Percentiles rank a stretch among this genome's conserved stretches.
phyloP scores from a whole-genome alignment of 2,113 vertebrate genomes.

The Anhinga rufa region DNA sequence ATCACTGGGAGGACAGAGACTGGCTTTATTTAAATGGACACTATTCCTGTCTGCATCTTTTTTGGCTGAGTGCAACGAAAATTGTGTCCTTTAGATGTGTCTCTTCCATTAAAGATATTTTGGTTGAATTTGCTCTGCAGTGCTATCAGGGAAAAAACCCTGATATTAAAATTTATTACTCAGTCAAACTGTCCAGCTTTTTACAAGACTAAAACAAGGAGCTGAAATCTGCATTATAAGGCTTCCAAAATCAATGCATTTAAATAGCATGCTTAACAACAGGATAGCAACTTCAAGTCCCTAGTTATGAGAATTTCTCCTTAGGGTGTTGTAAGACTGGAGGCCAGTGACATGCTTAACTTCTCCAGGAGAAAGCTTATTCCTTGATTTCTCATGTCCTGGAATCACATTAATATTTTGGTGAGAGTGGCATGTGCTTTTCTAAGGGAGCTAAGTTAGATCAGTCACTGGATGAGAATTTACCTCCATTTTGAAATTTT shows the following conservation, averaged over 20 bases:
- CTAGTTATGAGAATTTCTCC: conserved; percentile 27
- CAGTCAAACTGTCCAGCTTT: conserved; percentile 50
- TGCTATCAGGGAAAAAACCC: not conserved
- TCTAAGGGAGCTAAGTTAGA: not conserved
- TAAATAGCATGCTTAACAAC: conserved; percentile 71
- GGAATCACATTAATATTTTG: not conserved
- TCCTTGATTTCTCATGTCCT: not conserved
- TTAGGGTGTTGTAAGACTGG: conserved; percentile 1
- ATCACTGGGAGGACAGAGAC: not conserved
- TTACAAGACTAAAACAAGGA: conserved; percentile 36
- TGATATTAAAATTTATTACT: conserved; percentile 53
- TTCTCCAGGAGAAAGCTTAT: conserved; percentile 7
- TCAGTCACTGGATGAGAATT: not conserved
- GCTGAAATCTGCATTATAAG: conserved; percentile 38
- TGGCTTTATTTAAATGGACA: not conserved
- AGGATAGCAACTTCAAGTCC: conserved; percentile 5
- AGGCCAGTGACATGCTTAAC: not conserved
- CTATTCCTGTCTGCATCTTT: not conserved
- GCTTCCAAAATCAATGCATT: conserved; percentile 66
- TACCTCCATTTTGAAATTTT: not conserved
- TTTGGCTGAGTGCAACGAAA: not conserved
- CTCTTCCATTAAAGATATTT: conserved; percentile 34
- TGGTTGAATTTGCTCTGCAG: conserved; percentile 23
- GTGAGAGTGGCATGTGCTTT: not conserved
- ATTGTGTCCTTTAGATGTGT: not conserved